Percentiles rank a stretch among this genome's conserved stretches.
These are phyloP conservation scores for Heterodera filipjevi DNA, from an alignment of 2,888 invertebrate genomes.

Conservation along the genomic window DNA sequence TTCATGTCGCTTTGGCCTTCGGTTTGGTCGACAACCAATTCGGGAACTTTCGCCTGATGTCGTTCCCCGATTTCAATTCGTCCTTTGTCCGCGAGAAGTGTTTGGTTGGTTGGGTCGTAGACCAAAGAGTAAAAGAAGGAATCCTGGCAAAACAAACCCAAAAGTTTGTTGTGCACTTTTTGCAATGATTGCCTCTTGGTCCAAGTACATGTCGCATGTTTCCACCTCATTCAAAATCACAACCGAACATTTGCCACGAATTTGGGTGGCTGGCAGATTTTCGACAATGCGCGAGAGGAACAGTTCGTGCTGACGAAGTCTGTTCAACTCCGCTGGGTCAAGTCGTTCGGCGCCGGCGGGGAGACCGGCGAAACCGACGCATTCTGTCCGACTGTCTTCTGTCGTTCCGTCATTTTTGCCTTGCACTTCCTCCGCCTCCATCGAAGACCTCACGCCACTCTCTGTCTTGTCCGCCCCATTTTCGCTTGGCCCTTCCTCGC, in stretches of 20 bases:
- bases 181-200: constrained; percentile 71
- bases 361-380: constrained; percentile 66
- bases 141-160: constrained; percentile 77
- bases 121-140: constrained; percentile 99
- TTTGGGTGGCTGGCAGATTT: constrained; percentile 96
- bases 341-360: constrained; percentile 51
- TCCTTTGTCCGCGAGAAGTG: constrained; percentile 91
- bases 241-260: constrained; percentile 95
- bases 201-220: constrained; percentile 90
- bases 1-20: constrained; percentile 34
- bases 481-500: constrained; percentile 28
- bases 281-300: constrained; percentile 93
- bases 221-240: constrained; percentile 98
- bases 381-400: constrained; percentile 30
- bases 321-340: constrained; percentile 44
- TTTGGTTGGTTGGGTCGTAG: constrained; percentile 98
- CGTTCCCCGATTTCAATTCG: constrained; percentile 87
- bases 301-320: constrained; percentile 81
- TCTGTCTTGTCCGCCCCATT: constrained; percentile 28
- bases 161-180: too few species aligned
- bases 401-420: constrained; percentile 25
- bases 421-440: constrained; percentile 27
- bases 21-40: constrained; percentile 26
- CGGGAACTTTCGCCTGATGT: constrained; percentile 79
- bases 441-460: constrained; percentile 17